A percentile compares a stretch with the other conserved stretches of the same genome.
Evolutionary conservation across 2,797 vertebrate species (phyloP).

Genomic region (Ctenosaura bakeri): DNA sequence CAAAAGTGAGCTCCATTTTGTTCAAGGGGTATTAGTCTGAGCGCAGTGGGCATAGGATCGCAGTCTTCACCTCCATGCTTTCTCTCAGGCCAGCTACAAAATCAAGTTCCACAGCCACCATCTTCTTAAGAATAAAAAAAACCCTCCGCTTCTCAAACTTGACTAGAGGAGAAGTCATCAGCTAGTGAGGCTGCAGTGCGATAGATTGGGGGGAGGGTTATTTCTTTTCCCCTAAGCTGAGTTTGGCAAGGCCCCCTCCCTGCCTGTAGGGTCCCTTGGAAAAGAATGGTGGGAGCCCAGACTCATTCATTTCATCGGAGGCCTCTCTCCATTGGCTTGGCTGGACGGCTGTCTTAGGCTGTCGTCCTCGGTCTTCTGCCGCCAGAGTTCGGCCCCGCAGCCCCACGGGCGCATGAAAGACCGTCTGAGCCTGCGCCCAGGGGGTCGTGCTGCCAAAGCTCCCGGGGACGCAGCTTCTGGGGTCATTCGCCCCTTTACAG

Average conservation of each 20-base stretch:
- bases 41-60: neutral
- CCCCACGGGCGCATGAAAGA: neutral
- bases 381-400: too few relatives aligned
- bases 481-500: neutral
- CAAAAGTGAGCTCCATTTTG: neutral
- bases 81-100: neutral
- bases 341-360: neutral
- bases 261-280: too few relatives aligned
- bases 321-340: neutral
- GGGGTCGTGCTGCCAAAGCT: too few relatives aligned
- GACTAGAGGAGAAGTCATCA: neutral
- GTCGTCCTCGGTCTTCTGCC: neutral
- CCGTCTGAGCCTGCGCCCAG: too few relatives aligned
- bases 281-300: too few relatives aligned
- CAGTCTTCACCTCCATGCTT: neutral
- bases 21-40: neutral
- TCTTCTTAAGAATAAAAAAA: neutral
- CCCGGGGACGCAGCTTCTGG: too few relatives aligned
- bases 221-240: neutral
- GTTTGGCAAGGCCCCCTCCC: neutral
- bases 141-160: neutral
- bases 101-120: too few relatives aligned
- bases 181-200: too few relatives aligned
- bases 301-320: neutral
- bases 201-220: too few relatives aligned